A percentile compares a stretch with the other conserved stretches of the same genome.
Conservation (phyloP, 2,888 invertebrate genomes). For the Brenthis ino region DNA sequence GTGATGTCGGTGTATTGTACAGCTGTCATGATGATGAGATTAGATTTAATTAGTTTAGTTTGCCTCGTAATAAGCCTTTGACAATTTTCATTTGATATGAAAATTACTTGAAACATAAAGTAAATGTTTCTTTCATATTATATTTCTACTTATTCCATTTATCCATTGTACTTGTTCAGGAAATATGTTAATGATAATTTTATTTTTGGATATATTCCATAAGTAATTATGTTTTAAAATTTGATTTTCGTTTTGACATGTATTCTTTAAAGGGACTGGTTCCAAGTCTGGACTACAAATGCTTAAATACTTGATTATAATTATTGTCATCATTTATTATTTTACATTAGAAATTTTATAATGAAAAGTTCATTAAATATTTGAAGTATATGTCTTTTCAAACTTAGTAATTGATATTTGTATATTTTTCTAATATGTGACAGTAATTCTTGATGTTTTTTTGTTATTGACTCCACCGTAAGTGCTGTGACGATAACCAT, state of each 20-base stretch:
- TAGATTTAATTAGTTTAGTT: conserved; percentile 55
- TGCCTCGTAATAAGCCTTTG: conserved; percentile 51
- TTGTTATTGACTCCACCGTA: conserved; percentile 1
- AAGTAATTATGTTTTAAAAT: no score
- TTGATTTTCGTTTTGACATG: no score
- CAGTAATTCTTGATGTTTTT: background rate
- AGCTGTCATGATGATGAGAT: conserved; percentile 47
- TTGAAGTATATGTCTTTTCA: background rate
- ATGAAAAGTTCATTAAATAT: background rate
- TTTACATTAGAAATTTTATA: background rate
- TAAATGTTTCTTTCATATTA: background rate
- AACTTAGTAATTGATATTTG: no score
- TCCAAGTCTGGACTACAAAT: no score
- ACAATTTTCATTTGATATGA: conserved; percentile 28
- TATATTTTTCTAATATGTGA: background rate
- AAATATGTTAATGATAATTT: background rate
- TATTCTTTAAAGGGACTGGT: no score
- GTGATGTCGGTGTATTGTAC: conserved; percentile 53
- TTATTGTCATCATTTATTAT: no score
- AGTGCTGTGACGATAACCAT: conserved; percentile 25
- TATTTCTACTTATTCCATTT: conserved; percentile 5
- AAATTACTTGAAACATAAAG: conserved; percentile 1
- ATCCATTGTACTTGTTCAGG: background rate
- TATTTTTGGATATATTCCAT: background rate
- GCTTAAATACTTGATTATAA: no score